A percentile compares a stretch with the other conserved stretches of the same genome.
Conservation (phyloP, 2,888 invertebrate genomes). For the Omphaloscelis lunosa region DNA sequence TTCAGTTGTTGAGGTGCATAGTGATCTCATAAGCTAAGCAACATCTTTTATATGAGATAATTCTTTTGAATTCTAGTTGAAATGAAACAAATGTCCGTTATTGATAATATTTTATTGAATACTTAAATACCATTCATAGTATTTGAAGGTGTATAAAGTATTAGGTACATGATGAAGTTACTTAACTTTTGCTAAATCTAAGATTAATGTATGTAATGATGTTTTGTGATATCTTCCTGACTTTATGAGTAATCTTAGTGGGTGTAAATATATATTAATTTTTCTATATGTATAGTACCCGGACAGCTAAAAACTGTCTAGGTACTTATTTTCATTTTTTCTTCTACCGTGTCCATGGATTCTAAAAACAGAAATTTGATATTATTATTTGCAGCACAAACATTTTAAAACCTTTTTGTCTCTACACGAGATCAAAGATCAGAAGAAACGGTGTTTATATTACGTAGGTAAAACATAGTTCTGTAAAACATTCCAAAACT, state of each 20-base stretch:
- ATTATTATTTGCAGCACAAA: constrained; percentile 4
- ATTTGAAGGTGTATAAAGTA: constrained; percentile 18
- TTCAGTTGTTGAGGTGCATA: neutral
- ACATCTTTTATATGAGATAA: neutral
- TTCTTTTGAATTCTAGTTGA: neutral
- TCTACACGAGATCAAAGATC: neutral
- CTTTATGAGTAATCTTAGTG: neutral
- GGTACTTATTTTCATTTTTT: neutral
- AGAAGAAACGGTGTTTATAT: no score
- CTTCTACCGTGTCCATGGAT: neutral
- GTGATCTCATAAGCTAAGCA: neutral
- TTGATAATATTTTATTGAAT: constrained; percentile 23
- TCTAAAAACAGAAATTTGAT: constrained; percentile 6
- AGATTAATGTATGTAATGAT: neutral
- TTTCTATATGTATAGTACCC: neutral
- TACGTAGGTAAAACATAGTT: neutral
- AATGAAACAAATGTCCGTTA: constrained; percentile 1
- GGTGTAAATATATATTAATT: neutral
- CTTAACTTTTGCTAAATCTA: neutral
- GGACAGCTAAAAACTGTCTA: constrained; percentile 2
- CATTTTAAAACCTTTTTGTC: no score
- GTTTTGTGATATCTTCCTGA: neutral
- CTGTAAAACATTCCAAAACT: no score
- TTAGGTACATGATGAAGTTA: neutral
- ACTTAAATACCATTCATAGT: constrained; percentile 25